Conservation (phyloP, 1,140 invertebrate species). For the Penaeus chinensis region DNA sequence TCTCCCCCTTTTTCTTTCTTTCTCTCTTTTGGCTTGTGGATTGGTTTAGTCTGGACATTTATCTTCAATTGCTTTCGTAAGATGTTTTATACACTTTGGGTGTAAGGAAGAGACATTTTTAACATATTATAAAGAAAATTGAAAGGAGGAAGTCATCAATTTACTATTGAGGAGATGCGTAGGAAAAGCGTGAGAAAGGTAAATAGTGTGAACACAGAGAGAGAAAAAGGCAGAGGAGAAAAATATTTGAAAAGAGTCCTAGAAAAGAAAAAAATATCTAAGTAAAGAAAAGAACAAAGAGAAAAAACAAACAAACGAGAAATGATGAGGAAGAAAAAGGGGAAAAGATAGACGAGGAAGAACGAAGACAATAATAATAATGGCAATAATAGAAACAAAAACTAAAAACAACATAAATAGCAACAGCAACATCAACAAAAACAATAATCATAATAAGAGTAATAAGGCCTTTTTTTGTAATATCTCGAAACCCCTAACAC, state of each 20-base stretch:
- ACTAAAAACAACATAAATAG: no score
- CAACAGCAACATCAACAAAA: no score
- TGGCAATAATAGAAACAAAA: no score
- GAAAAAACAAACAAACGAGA: not conserved
- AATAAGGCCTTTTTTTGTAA: no score
- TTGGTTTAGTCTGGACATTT: not conserved
- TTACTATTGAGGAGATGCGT: no score
- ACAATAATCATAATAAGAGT: no score
- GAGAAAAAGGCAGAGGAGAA: constrained; percentile 1
- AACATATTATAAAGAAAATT: no score
- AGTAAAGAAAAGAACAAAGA: not conserved
- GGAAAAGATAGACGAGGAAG: not conserved
- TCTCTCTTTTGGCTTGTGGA: not conserved
- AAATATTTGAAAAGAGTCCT: not conserved
- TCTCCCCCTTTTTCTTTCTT: not conserved
- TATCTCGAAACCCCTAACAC: no score
- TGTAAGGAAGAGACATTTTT: no score
- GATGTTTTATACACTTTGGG: no score
- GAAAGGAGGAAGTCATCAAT: no score
- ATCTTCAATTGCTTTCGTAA: not conserved
- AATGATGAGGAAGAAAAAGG: not conserved
- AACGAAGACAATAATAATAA: not conserved
- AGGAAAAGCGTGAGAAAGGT: not conserved
- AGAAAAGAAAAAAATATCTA: not conserved
- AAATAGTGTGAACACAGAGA: constrained; percentile 8